phyloP scores from a whole-genome alignment of 2,888 invertebrate genomes.

The Octonoba sinensis region DNA sequence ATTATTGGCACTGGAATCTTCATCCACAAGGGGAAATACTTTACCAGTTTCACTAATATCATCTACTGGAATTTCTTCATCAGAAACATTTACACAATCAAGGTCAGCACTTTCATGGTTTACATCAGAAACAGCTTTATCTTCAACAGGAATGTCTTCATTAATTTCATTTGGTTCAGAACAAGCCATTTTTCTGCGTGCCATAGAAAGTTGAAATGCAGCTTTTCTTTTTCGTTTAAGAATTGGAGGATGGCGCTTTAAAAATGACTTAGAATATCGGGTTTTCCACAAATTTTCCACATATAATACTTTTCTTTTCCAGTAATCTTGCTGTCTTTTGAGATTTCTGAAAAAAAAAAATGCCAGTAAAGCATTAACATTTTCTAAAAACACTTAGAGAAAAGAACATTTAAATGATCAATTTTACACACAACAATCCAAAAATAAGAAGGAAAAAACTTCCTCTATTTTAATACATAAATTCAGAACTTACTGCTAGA shows the following conservation, averaged over 20 bases:
- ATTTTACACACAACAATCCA: not conserved
- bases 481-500: too few relatives aligned
- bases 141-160: not conserved
- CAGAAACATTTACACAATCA: not conserved
- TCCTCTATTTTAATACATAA: too few relatives aligned
- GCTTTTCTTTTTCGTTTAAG: conserved; percentile 32
- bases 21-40: not conserved
- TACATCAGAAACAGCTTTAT: not conserved
- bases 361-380: too few relatives aligned
- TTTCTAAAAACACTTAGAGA: too few relatives aligned
- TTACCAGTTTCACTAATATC: not conserved
- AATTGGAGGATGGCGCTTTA: conserved; percentile 29
- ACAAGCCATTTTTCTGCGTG: not conserved
- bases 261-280: conserved; percentile 17
- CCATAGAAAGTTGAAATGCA: not conserved
- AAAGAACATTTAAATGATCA: not conserved
- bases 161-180: too few relatives aligned
- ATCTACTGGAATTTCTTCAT: not conserved
- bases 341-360: conserved; percentile 32
- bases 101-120: too few relatives aligned
- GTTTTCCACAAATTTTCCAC: conserved; percentile 34
- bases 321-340: conserved; percentile 30
- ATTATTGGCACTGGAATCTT: not conserved
- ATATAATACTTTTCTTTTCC: conserved; percentile 34
- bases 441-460: not conserved